Percentiles rank a stretch among this genome's conserved stretches.
These are phyloP conservation scores for Kryptolebias marmoratus DNA, from an alignment of 2,113 vertebrate species.

Conservation along the genomic window DNA sequence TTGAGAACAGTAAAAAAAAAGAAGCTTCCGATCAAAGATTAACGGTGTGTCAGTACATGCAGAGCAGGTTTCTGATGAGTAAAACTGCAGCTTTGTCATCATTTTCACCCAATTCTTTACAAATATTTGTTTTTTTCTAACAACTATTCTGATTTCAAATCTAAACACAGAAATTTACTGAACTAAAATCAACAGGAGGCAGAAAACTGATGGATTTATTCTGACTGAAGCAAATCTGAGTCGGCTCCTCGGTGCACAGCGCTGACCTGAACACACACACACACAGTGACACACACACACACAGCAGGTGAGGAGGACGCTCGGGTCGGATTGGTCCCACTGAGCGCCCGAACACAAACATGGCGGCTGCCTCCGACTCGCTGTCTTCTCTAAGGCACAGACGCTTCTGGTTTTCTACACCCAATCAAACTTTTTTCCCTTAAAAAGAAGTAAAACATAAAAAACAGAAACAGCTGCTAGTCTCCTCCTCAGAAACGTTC, in stretches of 20 bases:
- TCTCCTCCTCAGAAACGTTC: background rate
- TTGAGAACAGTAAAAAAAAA: constrained; percentile 65
- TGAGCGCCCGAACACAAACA: constrained; percentile 10
- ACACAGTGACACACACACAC: constrained; percentile 1
- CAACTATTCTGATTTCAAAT: too few species aligned
- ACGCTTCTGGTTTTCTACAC: constrained; percentile 41
- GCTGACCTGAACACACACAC: background rate
- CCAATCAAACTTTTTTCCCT: constrained; percentile 6
- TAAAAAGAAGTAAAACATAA: constrained; percentile 25
- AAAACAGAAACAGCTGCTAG: background rate
- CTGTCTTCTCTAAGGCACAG: constrained; percentile 77
- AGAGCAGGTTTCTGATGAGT: constrained; percentile 5
- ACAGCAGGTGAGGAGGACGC: constrained; percentile 2
- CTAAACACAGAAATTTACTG: too few species aligned
- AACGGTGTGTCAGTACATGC: constrained; percentile 49
- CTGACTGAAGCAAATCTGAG: too few species aligned
- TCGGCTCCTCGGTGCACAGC: too few species aligned
- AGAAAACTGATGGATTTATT: background rate
- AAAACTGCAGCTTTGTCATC: constrained; percentile 19
- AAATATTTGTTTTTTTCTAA: too few species aligned
- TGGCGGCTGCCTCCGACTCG: background rate
- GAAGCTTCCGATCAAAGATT: constrained; percentile 37
- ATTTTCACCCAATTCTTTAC: background rate
- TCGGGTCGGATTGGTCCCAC: constrained; percentile 65
- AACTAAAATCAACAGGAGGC: background rate